Conservation (phyloP, 2,888 invertebrate genomes). For the Sminthurinus aureus region DNA sequence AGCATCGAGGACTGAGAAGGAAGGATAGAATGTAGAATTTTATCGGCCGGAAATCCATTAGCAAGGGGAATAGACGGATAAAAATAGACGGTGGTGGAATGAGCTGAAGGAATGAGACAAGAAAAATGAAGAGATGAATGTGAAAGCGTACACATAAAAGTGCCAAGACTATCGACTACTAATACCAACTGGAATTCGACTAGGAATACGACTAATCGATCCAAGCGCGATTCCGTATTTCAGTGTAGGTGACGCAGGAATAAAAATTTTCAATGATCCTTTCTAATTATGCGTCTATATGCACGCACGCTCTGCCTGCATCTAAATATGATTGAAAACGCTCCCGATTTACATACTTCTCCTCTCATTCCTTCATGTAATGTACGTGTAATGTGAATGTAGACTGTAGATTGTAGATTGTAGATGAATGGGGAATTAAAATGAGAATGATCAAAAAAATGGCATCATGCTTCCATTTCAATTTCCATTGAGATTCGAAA, state of each 20-base stretch:
- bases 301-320: background rate
- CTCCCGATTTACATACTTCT: background rate
- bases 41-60: slow-evolving; percentile 20
- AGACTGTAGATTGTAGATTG: too few relatives aligned
- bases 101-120: background rate
- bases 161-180: background rate
- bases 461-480: background rate
- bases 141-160: too few relatives aligned
- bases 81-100: background rate
- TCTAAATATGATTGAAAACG: too few relatives aligned
- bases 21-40: background rate
- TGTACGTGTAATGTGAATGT: too few relatives aligned
- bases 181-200: too few relatives aligned
- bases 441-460: too few relatives aligned
- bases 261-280: background rate
- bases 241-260: slow-evolving; percentile 1
- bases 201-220: slow-evolving; percentile 8
- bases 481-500: background rate
- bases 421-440: too few relatives aligned
- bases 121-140: background rate
- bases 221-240: background rate
- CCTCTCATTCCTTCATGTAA: background rate
- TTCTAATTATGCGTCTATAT: background rate
- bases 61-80: background rate
- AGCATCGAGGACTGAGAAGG: too few relatives aligned